Evolutionary conservation across 2,888 invertebrate species (phyloP).

Genomic region (Merodon equestris): DNA sequence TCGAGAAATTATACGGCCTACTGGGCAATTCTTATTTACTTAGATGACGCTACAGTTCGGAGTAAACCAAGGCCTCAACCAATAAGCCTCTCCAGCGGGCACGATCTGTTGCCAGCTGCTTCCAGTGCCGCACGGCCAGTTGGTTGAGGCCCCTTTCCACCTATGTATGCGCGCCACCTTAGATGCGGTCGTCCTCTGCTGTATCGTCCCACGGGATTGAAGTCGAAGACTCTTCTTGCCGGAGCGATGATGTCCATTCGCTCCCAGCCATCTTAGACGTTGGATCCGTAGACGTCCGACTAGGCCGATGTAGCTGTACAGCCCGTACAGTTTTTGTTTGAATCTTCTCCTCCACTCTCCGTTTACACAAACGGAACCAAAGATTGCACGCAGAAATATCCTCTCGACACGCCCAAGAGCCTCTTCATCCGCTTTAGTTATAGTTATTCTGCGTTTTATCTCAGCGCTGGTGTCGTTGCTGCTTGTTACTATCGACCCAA

Average conservation of each 20-base stretch:
- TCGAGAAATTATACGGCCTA: no score
- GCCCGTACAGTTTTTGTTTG: not conserved
- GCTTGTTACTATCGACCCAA: no score
- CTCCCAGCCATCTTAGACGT: not conserved
- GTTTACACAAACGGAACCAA: not conserved
- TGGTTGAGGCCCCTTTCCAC: no score
- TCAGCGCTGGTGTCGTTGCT: no score
- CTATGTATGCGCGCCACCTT: not conserved
- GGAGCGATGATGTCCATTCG: not conserved
- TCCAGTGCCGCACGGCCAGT: no score
- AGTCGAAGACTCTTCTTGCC: not conserved
- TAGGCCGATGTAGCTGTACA: no score
- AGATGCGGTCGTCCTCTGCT: not conserved
- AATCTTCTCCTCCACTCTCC: constrained; percentile 3
- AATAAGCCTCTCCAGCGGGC: no score
- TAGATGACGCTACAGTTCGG: no score
- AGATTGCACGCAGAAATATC: not conserved
- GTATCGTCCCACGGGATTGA: not conserved
- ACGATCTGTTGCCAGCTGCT: no score
- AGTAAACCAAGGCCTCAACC: no score
- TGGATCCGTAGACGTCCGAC: constrained; percentile 2
- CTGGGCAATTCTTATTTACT: no score
- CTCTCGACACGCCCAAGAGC: not conserved
- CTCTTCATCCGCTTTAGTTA: not conserved
- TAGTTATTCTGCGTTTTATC: no score